Evolutionary conservation across 2,797 vertebrate genomes (phyloP), one percentile per base, ranked within the genome.

Genomic region (Neoniphon sammara): DNA sequence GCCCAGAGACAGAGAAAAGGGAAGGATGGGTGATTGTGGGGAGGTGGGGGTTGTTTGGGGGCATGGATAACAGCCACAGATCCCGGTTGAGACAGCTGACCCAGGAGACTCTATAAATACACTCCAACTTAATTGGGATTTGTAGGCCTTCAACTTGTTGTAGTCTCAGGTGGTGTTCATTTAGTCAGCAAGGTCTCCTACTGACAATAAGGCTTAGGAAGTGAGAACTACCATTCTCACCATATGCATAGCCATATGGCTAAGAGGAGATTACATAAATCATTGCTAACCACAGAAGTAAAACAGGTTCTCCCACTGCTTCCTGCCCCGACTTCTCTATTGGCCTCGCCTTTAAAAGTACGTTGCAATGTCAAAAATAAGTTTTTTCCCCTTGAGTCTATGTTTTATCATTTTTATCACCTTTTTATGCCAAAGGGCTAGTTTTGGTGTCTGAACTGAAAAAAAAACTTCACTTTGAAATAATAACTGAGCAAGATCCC

Each of bases 191-290:
- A 49, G 55, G 56, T 60, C 44, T 68, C 47, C 39, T 78, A 9
- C 67, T 39, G 46, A 66, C 66, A 74, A 57, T 64, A 21, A 65
- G 39, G 42, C 67, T 44, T 11, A 58, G 62, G 61, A 56, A 62
- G 34, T 74, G 69, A 56, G 54, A 81, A 59, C 63, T n/a, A 30
- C 9, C 53, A 78, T 44, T 50, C 11, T 49, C 78, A 74, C 75
- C 88, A 88, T 87, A 90, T 87, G 89, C 80, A 60, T 70, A 27
- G 66, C 81, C 86, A 88, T 85, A 86, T 86, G 83, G 83, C 73
- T 63, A 42, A 75, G 31, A 77, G 73, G 65, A 81, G 83, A 85
- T 88, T 80, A 89, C 78, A 89, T 83, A 4, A 86, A 89, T 87
- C 72, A 88, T 87, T 88, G 83, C 79, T 85, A 46, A 79, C 20